Base-by-base conservation (phyloP, 1,140 invertebrate species). In the Sminthurinus signatus region DNA sequence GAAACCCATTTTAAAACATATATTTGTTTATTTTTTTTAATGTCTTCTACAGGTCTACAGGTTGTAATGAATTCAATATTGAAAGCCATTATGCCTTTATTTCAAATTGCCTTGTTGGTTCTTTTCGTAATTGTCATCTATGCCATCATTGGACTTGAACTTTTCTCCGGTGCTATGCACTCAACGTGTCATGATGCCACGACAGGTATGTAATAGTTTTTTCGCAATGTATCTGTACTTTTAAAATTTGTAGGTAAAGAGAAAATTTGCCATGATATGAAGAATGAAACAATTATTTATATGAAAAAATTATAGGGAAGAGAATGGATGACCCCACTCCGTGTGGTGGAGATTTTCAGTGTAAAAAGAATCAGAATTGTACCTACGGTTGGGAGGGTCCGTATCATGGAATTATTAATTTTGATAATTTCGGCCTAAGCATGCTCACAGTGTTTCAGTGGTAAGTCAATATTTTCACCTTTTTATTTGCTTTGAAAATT, bases 111-210 rank as follows among this genome's bases (percentile, higher is more conserved):
- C 75, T 83, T 99, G 70, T 83, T 99, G 70, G 96, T 99, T 75
- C 85, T 98, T 71, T 99, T 99, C 82, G 96, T 99, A 75, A 98
- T 99, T 78, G 96, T 98, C 78, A 99, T 99, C 79, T 99, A 98
- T 79, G 96, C 96, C 72, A 98, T 99, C 76, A 96, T 99, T 74
- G 96, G 96, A 67, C 82, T 99, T 71, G 96, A 99, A 81, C 83
- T 99, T 57, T 99, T 98, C 84, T 95, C 89, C 67, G 96, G 96
- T 70, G 91, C 91, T 78, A 83, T 99, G 79, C 96, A 99, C 77
- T 87, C 86, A 76, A 89, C 94, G 51, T 99, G 96, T 80, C 91
- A 85, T 76, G 79, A 87, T 76, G 90, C 86, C 73, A 72, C 81
- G 39, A 91, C 90, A 75, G 84, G 89, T 89, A 64, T 27, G 21